Evolutionary conservation across 2,113 vertebrate species (phyloP), one percentile per base, ranked within the genome.

Genomic region (Tragelaphus scriptus): DNA sequence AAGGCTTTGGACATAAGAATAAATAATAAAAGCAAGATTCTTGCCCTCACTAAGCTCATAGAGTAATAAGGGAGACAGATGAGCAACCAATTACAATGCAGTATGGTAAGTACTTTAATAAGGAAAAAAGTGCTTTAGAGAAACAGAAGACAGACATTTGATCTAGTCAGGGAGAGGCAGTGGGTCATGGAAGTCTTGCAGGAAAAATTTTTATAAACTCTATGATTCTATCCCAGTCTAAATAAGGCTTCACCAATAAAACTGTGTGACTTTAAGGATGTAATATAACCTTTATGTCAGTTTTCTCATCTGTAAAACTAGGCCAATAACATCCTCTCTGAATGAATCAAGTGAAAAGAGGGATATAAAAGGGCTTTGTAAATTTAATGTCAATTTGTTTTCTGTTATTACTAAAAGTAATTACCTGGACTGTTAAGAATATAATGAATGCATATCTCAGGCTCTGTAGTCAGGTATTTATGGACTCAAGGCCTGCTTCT

Each of bases 281-380:
- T 93, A 13, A 80, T 71, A 2, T 79, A 96, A 91, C 1, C 28
- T 58, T n/a, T 79, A 3, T 86, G 12, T 87, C 55, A 86, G 16
- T 85, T 95, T 93, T 94, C 17, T 84, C 56, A 86, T n/a, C 6
- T 79, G 21, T 93, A 77, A 95, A 97, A 97, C 10, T 44, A 63
- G 13, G 58, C 19, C 26, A 85, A 36, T 91, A 61, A 68, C 75
- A 55, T 0, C 15, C 8, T 95, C 9, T 85, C 47, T 63, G 75
- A 92, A 94, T 92, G 26, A 90, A 85, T 81, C 47, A 94, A 75
- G 30, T 93, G 23, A 80, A 94, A 91, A 21, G 56, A 85, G 4
- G 13, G 25, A 75, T 93, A 65, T 77, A 26, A 88, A 86, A 59
- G 21, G 65, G 47, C 1, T 85, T 89, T 82, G 30, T 36, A 93